Base-by-base conservation (phyloP, 2,797 vertebrate species). In the Leptatherina wallacei region DNA sequence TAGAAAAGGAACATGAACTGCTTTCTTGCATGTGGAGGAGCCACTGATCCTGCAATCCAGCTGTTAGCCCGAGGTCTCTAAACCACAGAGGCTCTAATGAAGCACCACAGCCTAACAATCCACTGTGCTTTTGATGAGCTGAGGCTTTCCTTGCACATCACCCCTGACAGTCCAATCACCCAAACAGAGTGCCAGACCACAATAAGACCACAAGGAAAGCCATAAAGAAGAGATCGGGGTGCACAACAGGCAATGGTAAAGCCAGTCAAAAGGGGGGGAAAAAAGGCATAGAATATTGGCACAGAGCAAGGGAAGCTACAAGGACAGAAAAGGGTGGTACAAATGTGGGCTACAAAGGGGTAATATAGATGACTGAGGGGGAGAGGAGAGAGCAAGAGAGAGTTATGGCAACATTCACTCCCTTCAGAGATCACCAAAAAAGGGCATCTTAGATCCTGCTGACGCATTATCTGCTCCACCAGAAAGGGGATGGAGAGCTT, bases 371-470 rank as follows among this genome's bases (percentile, higher is more conserved):
- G 49, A 47, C n/a, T 85, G 65, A 87, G 32, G 14, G 35, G 47
- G 69, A 40, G 30, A 71, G 78, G 24, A 27, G 56, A 32, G 49
- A 60, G 58, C 20, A 71, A 69, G 73, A 65, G 66, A 64, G 82
- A 81, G 90, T 88, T 92, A 91, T 78, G 71, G 89, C 88, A 87
- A 91, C 87, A 85, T 86, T 80, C 77, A 71, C 75, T 92, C 91
- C 84, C 85, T 89, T 55, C 77, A 88, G 80, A 91, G 85, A 94
- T 90, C 87, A 88, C 92, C 93, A 93, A 94, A 94, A 93, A 94
- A 93, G 92, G 94, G 86, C 90, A 94, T 92, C 89, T 76, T 65
- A 73, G 85, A 92, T 91, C 64, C 77, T 85, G 84, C 89, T 89
- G 92, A 92, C 86, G 75, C 76, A 85, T 77, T 75, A 84, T 86